phyloP scores from a whole-genome alignment of 2,888 invertebrate species.

The Andrena fulva region DNA sequence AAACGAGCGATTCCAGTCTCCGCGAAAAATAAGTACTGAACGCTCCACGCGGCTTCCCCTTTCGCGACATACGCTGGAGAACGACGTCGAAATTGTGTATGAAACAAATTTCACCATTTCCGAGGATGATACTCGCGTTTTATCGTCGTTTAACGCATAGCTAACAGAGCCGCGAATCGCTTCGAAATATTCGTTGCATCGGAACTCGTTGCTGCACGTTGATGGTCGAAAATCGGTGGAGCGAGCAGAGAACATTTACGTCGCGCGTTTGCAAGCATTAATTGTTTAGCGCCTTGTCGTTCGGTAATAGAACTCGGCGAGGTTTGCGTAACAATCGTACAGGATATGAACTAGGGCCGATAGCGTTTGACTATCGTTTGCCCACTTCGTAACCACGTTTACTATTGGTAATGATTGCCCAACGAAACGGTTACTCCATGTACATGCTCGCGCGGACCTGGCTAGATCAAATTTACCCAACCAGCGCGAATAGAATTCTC shows the following conservation, averaged over 20 bases:
- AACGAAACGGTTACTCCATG: slow-evolving; percentile 52
- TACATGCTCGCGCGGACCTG: background rate
- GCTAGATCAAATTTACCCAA: slow-evolving; percentile 47
- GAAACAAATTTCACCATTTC: background rate
- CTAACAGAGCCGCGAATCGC: slow-evolving; percentile 14
- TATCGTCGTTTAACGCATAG: background rate
- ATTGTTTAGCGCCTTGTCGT: slow-evolving; percentile 56
- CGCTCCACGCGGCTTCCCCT: too few relatives aligned
- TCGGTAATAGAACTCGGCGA: slow-evolving; percentile 54
- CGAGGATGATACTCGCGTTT: background rate
- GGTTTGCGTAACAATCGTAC: slow-evolving; percentile 60
- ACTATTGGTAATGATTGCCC: slow-evolving; percentile 58
- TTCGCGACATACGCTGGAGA: too few relatives aligned
- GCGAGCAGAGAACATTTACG: slow-evolving; percentile 19
- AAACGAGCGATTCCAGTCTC: background rate
- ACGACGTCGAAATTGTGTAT: background rate
- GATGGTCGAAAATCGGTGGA: slow-evolving; percentile 34
- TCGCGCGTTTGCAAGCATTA: slow-evolving; percentile 34
- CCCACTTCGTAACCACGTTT: slow-evolving; percentile 51
- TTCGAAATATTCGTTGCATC: background rate
- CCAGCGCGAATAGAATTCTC: slow-evolving; percentile 19
- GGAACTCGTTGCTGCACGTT: background rate
- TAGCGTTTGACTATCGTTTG: slow-evolving; percentile 58
- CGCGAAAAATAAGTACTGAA: background rate
- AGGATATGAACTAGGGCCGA: slow-evolving; percentile 59